Base-by-base conservation (phyloP, 2,888 invertebrate species). In the Cylloceria caligata region DNA sequence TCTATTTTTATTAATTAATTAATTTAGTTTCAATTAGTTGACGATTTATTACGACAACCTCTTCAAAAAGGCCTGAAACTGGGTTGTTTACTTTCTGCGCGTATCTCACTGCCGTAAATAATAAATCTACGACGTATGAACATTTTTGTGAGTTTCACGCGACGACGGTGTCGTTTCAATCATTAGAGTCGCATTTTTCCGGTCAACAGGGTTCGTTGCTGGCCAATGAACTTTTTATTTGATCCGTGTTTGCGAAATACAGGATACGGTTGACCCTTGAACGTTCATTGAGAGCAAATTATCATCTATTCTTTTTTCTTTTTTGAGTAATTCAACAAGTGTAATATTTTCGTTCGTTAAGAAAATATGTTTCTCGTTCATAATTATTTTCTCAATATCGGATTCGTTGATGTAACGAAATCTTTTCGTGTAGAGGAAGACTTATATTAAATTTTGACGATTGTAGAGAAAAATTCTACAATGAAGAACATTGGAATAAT, bases 181-280 rank as follows among this genome's bases (percentile, higher is more conserved):
- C 65, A 45, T 42, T 42, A 30, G 6, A 19, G 16, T 57, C 19
- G 16, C 36, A 1, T 64, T 21, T 72, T 47, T 45, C 60, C 72
- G 45, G 72, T 72, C 60, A 60, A 80, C 62, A 79, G 67, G 71
- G 79, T 85, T 87, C 87, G 85, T 88, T 86, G 88, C 89, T 87
- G 88, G 87, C 75, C 87, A 83, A 87, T 84, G 86, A 87, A 86
- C 86, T 83, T 83, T 73, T 74, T 67, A 79, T 67, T 69, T 64
- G 42, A 49, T 75, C 30, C 49, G 21, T 27, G 19, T 62, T 64
- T 34, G 45, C 45, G 42, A 52, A 39, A 49, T 34, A 42, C 36
- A 9, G 34, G 19, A 57, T 57, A 36, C 16, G 30, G 16, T 60
- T 34, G 30, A 34, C 19, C 60, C 60, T 60, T 34, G 3, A 34